phyloP scores from a whole-genome alignment of 1,140 invertebrate species.

The Zaprionus capensis region DNA sequence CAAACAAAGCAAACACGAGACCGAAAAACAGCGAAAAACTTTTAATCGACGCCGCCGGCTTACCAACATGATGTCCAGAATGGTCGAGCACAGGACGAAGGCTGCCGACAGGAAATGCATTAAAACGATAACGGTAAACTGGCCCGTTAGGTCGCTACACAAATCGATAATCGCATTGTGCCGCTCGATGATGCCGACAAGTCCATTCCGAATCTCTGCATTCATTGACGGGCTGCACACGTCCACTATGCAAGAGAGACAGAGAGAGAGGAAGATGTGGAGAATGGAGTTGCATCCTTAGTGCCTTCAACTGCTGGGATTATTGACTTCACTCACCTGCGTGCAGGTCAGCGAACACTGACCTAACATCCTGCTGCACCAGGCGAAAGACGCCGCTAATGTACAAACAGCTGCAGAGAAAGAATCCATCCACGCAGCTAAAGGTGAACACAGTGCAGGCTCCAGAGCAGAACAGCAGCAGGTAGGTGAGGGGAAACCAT shows the following conservation, averaged over 20 bases:
- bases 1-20: slow-evolving; percentile 37
- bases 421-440: slow-evolving; percentile 76
- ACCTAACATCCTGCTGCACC: slow-evolving; percentile 69
- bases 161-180: slow-evolving; percentile 83
- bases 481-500: slow-evolving; percentile 67
- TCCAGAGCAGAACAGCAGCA: slow-evolving; percentile 65
- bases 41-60: slow-evolving; percentile 50
- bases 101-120: slow-evolving; percentile 82
- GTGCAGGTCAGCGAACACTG: slow-evolving; percentile 60
- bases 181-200: slow-evolving; percentile 56
- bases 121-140: slow-evolving; percentile 78
- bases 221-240: slow-evolving; percentile 49
- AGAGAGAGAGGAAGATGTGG: background rate
- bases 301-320: background rate
- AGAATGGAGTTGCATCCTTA: background rate
- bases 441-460: slow-evolving; percentile 75
- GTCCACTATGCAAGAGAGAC: slow-evolving; percentile 31
- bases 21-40: slow-evolving; percentile 63
- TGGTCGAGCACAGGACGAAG: slow-evolving; percentile 75
- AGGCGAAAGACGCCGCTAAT: slow-evolving; percentile 72
- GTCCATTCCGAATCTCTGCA: slow-evolving; percentile 40
- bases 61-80: slow-evolving; percentile 81
- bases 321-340: slow-evolving; percentile 49
- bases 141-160: slow-evolving; percentile 69
- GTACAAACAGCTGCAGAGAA: slow-evolving; percentile 75